phyloP scores from a whole-genome alignment of 2,888 invertebrate species.

The Macrosoma leucophasiata region DNA sequence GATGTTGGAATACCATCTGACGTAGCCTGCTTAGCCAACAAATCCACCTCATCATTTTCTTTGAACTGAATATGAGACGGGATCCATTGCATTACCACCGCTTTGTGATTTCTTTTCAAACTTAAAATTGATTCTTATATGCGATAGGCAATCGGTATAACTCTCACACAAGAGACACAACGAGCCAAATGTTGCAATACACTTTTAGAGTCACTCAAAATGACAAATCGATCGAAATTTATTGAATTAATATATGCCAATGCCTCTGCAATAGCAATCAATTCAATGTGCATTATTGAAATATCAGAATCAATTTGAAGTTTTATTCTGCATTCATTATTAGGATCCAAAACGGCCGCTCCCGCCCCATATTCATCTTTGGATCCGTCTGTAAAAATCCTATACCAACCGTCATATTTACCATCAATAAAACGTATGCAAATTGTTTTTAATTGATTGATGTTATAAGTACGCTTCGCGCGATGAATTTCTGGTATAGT shows the following conservation, averaged over 20 bases:
- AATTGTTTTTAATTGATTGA: background rate
- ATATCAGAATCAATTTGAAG: too few relatives aligned
- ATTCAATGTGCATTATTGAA: too few relatives aligned
- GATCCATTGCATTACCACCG: too few relatives aligned
- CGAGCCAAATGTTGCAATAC: slow-evolving; percentile 16
- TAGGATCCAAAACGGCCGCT: slow-evolving; percentile 2
- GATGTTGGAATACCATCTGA: too few relatives aligned
- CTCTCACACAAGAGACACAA: too few relatives aligned
- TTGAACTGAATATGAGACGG: too few relatives aligned
- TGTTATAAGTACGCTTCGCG: background rate
- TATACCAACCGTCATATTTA: background rate
- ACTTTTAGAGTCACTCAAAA: slow-evolving; percentile 16
- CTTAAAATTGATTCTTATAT: too few relatives aligned
- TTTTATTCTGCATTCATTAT: too few relatives aligned
- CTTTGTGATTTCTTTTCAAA: too few relatives aligned
- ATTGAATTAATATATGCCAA: slow-evolving; percentile 11
- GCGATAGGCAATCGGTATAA: too few relatives aligned
- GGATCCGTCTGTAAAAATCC: slow-evolving; percentile 7
- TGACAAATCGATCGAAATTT: slow-evolving; percentile 10
- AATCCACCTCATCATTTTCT: too few relatives aligned
- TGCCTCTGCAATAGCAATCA: slow-evolving; percentile 10
- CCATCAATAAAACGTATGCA: slow-evolving; percentile 1
- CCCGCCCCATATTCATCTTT: slow-evolving; percentile 1
- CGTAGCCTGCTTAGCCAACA: too few relatives aligned
- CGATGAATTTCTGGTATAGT: background rate